Base-by-base conservation (phyloP, 92 coral and sea anemone species). In the Palythoa grandis region DNA sequence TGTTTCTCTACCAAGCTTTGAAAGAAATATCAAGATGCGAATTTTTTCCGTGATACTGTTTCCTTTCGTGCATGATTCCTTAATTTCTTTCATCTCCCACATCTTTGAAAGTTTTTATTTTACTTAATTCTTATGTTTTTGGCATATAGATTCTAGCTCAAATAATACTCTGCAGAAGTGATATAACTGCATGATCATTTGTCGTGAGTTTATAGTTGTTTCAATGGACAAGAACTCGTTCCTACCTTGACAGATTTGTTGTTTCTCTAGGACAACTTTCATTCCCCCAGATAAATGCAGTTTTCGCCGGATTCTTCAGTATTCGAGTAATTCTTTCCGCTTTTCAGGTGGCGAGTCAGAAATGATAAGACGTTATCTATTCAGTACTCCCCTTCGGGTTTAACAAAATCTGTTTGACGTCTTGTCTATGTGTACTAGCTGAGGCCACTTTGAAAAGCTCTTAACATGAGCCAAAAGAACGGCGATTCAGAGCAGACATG, bases 261-360 rank as follows among this genome's bases (percentile, higher is more conserved):
- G 40, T 25, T 29, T 38, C 53, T 76, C 60, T 14, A 80, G 72
- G 47, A 65, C 40, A 50, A 66, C 13, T 67, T 37, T 25, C 66
- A 24, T 39, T 67, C 23, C 43, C 35, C 65, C 72, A 73, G 66
- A 22, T 48, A 22, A 48, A 66, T 47, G 43, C 52, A 80, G 47
- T 80, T 80, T 66, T 80, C 85, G 47, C 72, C 85, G 66, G 75
- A 80, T 80, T 80, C 75, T 66, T 80, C 63, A 66, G 48, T 60
- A 48, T 67, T 80, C 60, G 47, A 66, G 60, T 47, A 47, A 80
- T 60, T 20, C 40, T 67, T 79, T 80, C 74, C 75, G 61, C 74
- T 13, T 65, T 43, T 29, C 17, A 76, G 68, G 66, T 76, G 47
- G 85, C 74, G 74, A 23, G 53, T 66, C 60, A 15, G 40, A 66